These are phyloP conservation scores for Itoplectis maculator DNA, from an alignment of 2,888 invertebrate species.

Conservation along the genomic window DNA sequence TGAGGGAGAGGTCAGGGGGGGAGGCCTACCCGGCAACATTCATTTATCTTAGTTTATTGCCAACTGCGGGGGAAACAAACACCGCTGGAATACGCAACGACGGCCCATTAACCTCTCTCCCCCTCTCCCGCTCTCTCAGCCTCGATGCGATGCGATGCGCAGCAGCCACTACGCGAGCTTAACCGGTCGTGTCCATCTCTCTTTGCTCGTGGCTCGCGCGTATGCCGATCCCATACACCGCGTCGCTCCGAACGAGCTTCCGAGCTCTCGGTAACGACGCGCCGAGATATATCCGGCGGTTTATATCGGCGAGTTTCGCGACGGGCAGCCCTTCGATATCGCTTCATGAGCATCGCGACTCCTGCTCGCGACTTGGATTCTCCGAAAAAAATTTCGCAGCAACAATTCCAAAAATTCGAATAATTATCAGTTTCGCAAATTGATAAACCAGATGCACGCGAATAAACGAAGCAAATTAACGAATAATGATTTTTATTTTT, in stretches of 20 bases:
- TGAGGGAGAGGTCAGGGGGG: slow-evolving; percentile 46
- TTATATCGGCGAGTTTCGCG: slow-evolving; percentile 47
- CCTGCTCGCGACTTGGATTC: no score
- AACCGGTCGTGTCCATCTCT: slow-evolving; percentile 75
- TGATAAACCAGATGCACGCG: no score
- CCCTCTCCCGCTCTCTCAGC: slow-evolving; percentile 69
- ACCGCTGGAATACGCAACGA: slow-evolving; percentile 82
- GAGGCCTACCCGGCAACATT: slow-evolving; percentile 77
- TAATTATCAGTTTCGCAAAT: no score
- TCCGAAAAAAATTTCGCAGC: no score
- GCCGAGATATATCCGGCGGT: slow-evolving; percentile 65
- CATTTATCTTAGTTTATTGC: slow-evolving; percentile 83
- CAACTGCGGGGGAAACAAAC: slow-evolving; percentile 82
- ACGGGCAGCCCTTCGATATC: slow-evolving; percentile 27
- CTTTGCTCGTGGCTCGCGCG: slow-evolving; percentile 58
- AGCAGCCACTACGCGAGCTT: slow-evolving; percentile 75
- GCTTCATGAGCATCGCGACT: not conserved
- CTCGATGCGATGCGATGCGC: slow-evolving; percentile 72
- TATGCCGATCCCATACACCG: slow-evolving; percentile 42
- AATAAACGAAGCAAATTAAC: no score
- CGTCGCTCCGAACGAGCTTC: slow-evolving; percentile 62
- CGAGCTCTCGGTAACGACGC: slow-evolving; percentile 65
- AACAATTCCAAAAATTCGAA: no score
- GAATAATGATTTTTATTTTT: no score
- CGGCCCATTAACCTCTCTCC: slow-evolving; percentile 80